A percentile compares a stretch with the other conserved stretches of the same genome.
Evolutionary conservation across 1,140 invertebrate species (phyloP).

Genomic region (Zophobas morio): DNA sequence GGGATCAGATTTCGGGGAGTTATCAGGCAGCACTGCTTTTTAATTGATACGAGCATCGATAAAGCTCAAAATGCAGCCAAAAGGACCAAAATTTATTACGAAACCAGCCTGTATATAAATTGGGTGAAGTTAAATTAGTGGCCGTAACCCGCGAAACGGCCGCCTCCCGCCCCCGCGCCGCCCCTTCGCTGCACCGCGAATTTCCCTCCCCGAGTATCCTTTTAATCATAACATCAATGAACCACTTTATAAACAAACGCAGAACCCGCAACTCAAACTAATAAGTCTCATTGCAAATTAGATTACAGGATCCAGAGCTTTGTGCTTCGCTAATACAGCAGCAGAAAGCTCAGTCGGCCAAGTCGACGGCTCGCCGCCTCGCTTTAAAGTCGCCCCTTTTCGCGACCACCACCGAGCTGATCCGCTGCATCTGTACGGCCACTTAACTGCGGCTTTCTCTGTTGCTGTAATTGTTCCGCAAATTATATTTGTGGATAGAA

Average conservation of each 20-base stretch:
- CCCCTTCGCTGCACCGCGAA: too few species aligned
- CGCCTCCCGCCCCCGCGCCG: too few species aligned
- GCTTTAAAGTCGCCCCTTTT: slow-evolving; percentile 50
- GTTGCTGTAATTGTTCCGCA: slow-evolving; percentile 65
- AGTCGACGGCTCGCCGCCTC: slow-evolving; percentile 19
- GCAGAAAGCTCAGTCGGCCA: slow-evolving; percentile 62
- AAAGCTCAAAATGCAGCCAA: too few species aligned
- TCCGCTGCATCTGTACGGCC: slow-evolving; percentile 53
- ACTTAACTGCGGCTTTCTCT: slow-evolving; percentile 64
- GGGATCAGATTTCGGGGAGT: too few species aligned
- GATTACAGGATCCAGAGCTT: slow-evolving; percentile 65
- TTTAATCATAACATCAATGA: slow-evolving; percentile 63
- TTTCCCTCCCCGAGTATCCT: slow-evolving; percentile 1
- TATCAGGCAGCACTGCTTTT: too few species aligned
- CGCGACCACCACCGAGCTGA: slow-evolving; percentile 40
- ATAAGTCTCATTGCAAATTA: slow-evolving; percentile 67
- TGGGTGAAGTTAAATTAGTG: too few species aligned
- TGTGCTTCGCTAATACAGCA: slow-evolving; percentile 64
- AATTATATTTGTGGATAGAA: slow-evolving; percentile 65
- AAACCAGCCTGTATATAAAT: too few species aligned
- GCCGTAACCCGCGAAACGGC: too few species aligned
- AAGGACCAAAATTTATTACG: too few species aligned
- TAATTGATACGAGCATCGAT: too few species aligned
- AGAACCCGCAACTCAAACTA: slow-evolving; percentile 63
- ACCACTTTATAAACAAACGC: slow-evolving; percentile 63